Conservation (phyloP, 2,113 vertebrate genomes). For the Gopherus flavomarginatus region DNA sequence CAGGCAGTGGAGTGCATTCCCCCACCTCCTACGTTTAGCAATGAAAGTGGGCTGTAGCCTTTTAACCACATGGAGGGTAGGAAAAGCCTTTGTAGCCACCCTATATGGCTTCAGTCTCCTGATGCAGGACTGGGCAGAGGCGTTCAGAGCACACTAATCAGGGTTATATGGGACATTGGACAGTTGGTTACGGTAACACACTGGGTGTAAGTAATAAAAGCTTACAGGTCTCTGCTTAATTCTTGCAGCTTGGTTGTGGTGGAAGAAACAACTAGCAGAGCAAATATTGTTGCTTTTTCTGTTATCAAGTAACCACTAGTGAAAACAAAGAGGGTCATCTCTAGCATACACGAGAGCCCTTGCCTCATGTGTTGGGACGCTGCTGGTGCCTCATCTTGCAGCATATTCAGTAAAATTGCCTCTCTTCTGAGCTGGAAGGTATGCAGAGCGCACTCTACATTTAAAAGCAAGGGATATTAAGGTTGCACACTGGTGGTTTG, state of each 20-base stretch:
- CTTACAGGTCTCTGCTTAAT: neutral
- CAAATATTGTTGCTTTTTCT: neutral
- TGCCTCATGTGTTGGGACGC: neutral
- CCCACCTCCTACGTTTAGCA: neutral
- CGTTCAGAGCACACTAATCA: neutral
- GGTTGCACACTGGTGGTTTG: accelerated
- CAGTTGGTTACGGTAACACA: neutral
- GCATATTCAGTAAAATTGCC: accelerated
- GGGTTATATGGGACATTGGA: neutral
- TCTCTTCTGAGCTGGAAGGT: neutral
- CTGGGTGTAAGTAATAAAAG: accelerated
- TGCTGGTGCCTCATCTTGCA: neutral
- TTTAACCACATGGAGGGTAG: neutral
- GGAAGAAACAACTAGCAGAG: neutral
- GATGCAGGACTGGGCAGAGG: neutral
- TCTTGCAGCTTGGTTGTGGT: neutral
- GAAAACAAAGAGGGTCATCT: accelerated
- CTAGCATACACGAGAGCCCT: accelerated
- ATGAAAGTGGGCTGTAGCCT: neutral
- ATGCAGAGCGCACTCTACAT: accelerated
- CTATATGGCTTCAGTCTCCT: neutral
- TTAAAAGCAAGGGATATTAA: neutral
- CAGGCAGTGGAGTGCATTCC: neutral
- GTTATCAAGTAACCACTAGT: neutral
- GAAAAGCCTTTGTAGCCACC: accelerated